Conservation (phyloP, 1,140 invertebrate species). For the Nasonia longicornis region DNA sequence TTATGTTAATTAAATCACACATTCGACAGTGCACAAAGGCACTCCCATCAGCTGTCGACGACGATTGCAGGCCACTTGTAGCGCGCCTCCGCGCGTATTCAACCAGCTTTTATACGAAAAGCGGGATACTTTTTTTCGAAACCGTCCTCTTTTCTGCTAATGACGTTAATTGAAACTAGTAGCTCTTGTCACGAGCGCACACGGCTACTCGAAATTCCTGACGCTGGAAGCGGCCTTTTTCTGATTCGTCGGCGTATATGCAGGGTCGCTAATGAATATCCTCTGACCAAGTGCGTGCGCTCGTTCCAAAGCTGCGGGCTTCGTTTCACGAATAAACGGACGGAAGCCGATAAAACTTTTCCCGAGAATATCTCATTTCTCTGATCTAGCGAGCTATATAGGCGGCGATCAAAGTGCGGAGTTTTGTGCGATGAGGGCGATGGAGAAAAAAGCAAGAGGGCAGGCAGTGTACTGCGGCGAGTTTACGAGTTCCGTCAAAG, state of each 20-base stretch:
- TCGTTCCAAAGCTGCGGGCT: not conserved
- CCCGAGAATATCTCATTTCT: not conserved
- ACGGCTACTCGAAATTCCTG: too few species aligned
- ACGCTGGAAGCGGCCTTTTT: too few species aligned
- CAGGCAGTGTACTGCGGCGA: not conserved
- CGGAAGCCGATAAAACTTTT: not conserved
- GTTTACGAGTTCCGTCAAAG: not conserved
- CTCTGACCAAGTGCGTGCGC: not conserved
- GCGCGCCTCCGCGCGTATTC: not conserved
- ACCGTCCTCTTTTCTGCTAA: too few species aligned
- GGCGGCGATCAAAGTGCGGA: not conserved
- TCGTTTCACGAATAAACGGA: not conserved
- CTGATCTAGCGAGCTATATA: not conserved
- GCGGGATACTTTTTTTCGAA: not conserved
- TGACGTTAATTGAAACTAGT: too few species aligned
- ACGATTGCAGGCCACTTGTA: not conserved
- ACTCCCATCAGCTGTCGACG: not conserved
- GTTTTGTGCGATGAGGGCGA: not conserved
- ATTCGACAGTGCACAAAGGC: not conserved
- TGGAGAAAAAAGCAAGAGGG: not conserved
- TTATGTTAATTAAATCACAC: not conserved
- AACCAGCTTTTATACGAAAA: not conserved
- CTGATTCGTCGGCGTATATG: too few species aligned
- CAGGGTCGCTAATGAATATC: too few species aligned
- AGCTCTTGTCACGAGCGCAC: too few species aligned